Base-by-base conservation (phyloP, 2,113 vertebrate genomes). In the Ceuthmochares aereus region DNA sequence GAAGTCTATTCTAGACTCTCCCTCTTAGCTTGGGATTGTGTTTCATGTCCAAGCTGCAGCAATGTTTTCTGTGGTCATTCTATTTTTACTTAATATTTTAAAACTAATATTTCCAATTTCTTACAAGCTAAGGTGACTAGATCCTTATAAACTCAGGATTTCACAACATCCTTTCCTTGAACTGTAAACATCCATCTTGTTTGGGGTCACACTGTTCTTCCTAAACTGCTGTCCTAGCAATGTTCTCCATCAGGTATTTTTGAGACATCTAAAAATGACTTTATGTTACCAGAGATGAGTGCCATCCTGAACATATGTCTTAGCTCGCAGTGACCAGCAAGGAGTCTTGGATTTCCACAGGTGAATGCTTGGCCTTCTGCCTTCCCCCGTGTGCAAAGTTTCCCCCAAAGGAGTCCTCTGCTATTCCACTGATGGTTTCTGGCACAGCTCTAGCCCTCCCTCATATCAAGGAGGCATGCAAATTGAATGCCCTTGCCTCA, bases 301-400 rank as follows among this genome's bases (percentile, higher is more conserved):
- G 13, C 12, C 5, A 13, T 36, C 4, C 10, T 58, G 15, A 62
- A 45, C 5, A 49, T 37, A 6, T 12, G 26, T 40, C 37, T 64
- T 20, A 60, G 4, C 21, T 42, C 26, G 10, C 40, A 84, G 19
- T 18, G 25, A 49, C 25, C 9, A 42, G 4, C 15, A 37, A 83
- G 5, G 7, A 59, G 9, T 32, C 12, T 4, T 4, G 2, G 20
- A 0, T 56, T 69, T 69, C 43, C 67, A 26, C 73, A 25, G 11
- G 80, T 64, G 23, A 69, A 4, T 3, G 1, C 13, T 73, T 83
- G 37, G 19, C 6, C 17, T 59, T 78, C 40, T 81, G 21, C 19
- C 13, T 63, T 40, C 19, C 2, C 2, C 4, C 2, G 18, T 5
- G 3, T 20, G 4, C 18, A 49, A 10, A 36, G 14, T 54, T 56